Base-by-base conservation (phyloP, 1,140 invertebrate species). In the Cydia fagiglandana region DNA sequence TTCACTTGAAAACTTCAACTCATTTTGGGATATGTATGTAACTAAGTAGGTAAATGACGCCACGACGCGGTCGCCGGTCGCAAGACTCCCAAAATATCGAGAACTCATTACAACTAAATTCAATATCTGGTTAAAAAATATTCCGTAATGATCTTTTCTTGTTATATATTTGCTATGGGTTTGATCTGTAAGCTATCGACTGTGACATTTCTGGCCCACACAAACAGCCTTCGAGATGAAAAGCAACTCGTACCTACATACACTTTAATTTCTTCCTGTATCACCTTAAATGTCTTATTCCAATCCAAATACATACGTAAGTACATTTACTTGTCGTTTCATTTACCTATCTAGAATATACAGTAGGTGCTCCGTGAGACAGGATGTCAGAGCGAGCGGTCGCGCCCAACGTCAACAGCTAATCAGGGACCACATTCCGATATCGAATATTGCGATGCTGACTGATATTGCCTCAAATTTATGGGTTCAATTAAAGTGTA, bases 361-460 rank as follows among this genome's bases (percentile, higher is more conserved):
- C 56, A 61, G 56, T 61, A 61, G 56, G 56, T n/a, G 56, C 56
- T 9, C 53, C 56, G 20, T 24, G 56, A 24, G 66, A 38, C 66
- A 70, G 66, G 66, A 70, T 38, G 66, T 70, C 38, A 70, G 34
- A 24, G 66, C 64, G 64, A 64, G 28, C 28, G n/a, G 66, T 13
- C 66, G 34, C 66, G 34, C 66, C 66, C 66, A 70, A 17, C 38
- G 34, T 70, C 66, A 70, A 70, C 66, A 12, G 15, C 30, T 41
- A 17, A 70, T 66, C 64, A 70, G 13, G 24, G 38, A 70, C 66
- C 34, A 38, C 66, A 70, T 70, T 70, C 66, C 66, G 30, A 12
- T 15, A 30, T 34, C 13, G 24, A 30, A 68, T 38, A 70, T 38
- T 70, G 66, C 66, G 30, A 70, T 38, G 15, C n/a, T 70, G 24